Evolutionary conservation across 1,140 invertebrate genomes (phyloP).

Genomic region (Bombus terrestris): DNA sequence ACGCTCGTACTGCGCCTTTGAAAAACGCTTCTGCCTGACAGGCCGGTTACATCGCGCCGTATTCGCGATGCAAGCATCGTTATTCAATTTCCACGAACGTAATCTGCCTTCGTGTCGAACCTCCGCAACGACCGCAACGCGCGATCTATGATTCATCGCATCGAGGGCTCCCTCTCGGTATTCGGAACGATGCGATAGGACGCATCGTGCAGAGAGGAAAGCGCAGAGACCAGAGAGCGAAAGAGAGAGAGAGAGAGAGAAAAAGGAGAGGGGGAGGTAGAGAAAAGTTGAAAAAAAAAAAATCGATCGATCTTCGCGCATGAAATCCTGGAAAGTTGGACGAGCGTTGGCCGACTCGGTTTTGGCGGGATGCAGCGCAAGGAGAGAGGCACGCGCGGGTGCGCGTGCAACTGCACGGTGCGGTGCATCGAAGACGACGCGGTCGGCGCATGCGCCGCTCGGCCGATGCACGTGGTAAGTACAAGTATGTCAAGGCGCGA

Average conservation of each 20-base stretch:
- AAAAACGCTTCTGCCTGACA: neutral
- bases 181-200: neutral
- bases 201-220: too few relatives aligned
- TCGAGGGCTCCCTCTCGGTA: neutral
- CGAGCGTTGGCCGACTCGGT: neutral
- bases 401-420: slow-evolving; percentile 34
- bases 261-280: accelerated
- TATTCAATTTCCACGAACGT: slow-evolving; percentile 22
- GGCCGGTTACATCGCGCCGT: neutral
- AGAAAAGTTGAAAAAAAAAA: neutral
- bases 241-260: too few relatives aligned
- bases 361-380: slow-evolving; percentile 42
- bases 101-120: neutral
- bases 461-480: slow-evolving; percentile 82
- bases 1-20: too few relatives aligned
- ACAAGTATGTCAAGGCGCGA: slow-evolving; percentile 83
- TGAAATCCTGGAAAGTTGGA: neutral
- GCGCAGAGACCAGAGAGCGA: accelerated
- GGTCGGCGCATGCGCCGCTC: slow-evolving; percentile 74
- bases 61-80: neutral
- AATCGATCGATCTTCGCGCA: neutral
- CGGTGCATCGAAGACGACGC: slow-evolving; percentile 60
- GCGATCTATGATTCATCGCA: neutral
- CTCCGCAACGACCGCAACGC: neutral
- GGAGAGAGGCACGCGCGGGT: slow-evolving; percentile 16